phyloP scores from a whole-genome alignment of 2,113 vertebrate species.

The Onychorhynchus coronatus region DNA sequence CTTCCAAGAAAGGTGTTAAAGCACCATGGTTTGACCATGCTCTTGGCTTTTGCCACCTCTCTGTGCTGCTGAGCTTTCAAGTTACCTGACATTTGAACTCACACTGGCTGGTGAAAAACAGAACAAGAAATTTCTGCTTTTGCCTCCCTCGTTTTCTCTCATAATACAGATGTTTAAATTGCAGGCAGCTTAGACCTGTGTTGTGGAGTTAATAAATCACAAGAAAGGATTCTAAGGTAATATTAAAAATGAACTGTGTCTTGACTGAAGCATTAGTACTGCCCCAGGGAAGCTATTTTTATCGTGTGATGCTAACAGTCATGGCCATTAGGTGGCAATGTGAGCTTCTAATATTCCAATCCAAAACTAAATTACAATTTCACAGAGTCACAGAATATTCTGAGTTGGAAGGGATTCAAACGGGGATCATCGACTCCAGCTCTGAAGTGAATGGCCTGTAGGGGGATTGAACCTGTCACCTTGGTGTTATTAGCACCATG shows the following conservation, averaged over 20 bases:
- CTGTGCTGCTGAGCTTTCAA: background rate
- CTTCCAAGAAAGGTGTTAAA: background rate
- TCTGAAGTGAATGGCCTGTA: background rate
- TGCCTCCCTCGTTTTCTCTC: background rate
- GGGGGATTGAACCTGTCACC: background rate
- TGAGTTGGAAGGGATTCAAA: background rate
- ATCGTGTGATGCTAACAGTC: background rate
- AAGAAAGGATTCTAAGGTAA: background rate
- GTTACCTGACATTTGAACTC: background rate
- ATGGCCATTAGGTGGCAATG: conserved; percentile 69
- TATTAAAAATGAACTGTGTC: background rate
- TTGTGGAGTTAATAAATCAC: background rate
- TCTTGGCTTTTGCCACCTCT: background rate
- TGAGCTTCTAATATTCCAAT: background rate
- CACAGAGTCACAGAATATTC: background rate
- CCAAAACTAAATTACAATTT: background rate
- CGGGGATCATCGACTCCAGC: background rate
- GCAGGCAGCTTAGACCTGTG: background rate
- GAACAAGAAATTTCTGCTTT: background rate
- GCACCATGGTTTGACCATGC: background rate
- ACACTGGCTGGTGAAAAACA: background rate
- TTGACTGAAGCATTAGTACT: background rate
- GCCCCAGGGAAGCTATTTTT: background rate
- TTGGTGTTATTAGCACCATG: background rate
- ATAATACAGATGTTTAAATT: background rate